Conservation (phyloP, 2,113 vertebrate genomes). For the Rynchops niger region DNA sequence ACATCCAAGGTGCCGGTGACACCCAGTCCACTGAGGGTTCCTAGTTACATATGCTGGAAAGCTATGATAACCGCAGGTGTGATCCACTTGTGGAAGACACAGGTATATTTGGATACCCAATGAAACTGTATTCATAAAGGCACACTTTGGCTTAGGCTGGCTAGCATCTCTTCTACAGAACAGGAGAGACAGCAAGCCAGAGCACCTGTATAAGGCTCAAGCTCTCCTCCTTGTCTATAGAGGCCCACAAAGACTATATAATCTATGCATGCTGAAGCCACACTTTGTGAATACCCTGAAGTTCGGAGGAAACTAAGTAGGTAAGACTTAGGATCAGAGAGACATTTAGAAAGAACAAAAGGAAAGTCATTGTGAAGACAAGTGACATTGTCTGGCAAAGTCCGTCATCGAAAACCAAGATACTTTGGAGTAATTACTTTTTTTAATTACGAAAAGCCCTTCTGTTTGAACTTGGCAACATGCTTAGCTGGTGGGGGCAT, state of each 20-base stretch:
- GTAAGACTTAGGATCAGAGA: neutral
- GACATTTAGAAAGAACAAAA: neutral
- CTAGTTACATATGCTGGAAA: neutral
- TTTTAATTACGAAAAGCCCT: neutral
- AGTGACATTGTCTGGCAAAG: neutral
- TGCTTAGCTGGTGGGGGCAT: neutral
- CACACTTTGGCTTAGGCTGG: rapidly evolving
- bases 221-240: neutral
- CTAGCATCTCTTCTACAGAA: neutral
- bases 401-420: neutral
- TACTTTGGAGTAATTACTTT: neutral
- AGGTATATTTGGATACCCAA: rapidly evolving
- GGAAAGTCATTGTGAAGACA: neutral
- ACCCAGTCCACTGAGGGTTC: neutral
- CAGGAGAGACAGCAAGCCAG: neutral
- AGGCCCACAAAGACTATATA: neutral
- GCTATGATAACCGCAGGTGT: neutral
- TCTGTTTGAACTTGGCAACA: neutral
- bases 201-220: neutral
- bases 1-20: neutral
- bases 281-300: neutral
- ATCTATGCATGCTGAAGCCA: rapidly evolving
- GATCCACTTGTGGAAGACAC: neutral
- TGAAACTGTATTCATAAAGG: neutral
- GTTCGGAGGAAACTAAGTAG: neutral